These are phyloP conservation scores for Ormyrus rosae DNA, from an alignment of 2,888 invertebrate species.

Conservation along the genomic window DNA sequence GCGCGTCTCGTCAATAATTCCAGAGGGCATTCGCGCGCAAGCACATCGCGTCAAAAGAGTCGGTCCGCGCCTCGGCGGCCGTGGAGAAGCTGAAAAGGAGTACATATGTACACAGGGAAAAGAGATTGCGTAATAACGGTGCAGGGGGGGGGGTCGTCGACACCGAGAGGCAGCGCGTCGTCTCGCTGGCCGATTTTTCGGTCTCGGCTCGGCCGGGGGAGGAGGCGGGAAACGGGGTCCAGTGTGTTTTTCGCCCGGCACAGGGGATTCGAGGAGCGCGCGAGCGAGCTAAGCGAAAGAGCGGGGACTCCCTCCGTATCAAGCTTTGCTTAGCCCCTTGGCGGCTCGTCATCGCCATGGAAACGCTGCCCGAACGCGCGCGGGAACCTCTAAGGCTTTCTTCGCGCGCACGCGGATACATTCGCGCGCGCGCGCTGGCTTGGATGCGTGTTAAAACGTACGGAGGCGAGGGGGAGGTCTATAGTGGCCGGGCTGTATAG, in stretches of 20 bases:
- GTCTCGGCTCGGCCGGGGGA: background rate
- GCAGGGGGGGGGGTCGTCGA: slow-evolving; percentile 27
- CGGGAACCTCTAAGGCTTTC: background rate
- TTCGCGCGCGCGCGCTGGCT: slow-evolving; percentile 22
- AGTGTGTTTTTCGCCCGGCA: no score
- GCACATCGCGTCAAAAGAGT: background rate
- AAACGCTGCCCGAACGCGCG: slow-evolving; percentile 49
- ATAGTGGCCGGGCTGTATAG: no score
- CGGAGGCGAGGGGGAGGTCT: slow-evolving; percentile 38
- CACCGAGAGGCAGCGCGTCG: slow-evolving; percentile 13
- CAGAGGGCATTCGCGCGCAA: background rate
- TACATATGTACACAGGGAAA: background rate
- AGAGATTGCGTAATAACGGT: slow-evolving; percentile 36
- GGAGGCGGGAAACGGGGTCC: no score
- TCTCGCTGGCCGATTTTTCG: slow-evolving; percentile 7
- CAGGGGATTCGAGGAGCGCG: background rate
- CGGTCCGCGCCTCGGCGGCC: background rate
- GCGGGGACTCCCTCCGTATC: slow-evolving; percentile 8
- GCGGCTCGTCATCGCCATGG: slow-evolving; percentile 57
- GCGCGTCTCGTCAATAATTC: slow-evolving; percentile 20
- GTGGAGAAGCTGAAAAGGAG: background rate
- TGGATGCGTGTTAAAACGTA: slow-evolving; percentile 1
- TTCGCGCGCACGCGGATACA: slow-evolving; percentile 16
- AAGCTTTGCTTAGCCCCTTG: background rate
- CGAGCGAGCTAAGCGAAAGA: background rate